Evolutionary conservation across 2,888 invertebrate species (phyloP).

Genomic region (Melanchra persicariae): DNA sequence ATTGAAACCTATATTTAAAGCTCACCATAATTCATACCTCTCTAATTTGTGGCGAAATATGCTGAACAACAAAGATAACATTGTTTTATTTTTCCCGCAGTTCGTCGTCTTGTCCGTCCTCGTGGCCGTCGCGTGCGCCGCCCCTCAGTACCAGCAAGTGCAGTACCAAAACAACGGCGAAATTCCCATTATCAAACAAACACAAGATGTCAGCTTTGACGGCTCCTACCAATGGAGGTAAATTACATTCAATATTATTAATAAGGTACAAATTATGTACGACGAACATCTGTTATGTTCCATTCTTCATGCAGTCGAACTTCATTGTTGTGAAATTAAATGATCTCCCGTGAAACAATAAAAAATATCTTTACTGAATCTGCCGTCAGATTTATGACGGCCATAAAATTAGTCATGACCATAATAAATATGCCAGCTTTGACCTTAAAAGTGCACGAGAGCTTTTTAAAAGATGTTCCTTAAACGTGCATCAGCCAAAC

Average conservation of each 20-base stretch:
- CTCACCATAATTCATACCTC: background rate
- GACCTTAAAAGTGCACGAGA: constrained; percentile 24
- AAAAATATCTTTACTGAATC: constrained; percentile 40
- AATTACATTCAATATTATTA: constrained; percentile 33
- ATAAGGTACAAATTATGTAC: constrained; percentile 7
- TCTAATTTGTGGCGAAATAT: constrained; percentile 16
- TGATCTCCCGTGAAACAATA: constrained; percentile 30
- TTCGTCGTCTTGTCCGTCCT: constrained; percentile 82
- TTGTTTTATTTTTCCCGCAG: constrained; percentile 72
- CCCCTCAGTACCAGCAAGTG: constrained; percentile 80
- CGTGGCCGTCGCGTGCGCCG: constrained; percentile 81
- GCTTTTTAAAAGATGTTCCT: constrained; percentile 26
- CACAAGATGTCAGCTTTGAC: constrained; percentile 90
- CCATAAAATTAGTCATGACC: constrained; percentile 33
- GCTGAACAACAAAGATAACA: constrained; percentile 12
- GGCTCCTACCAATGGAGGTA: constrained; percentile 92
- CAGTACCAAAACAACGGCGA: constrained; percentile 74
- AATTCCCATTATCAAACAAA: constrained; percentile 92
- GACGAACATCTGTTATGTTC: constrained; percentile 15
- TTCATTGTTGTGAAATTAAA: constrained; percentile 42
- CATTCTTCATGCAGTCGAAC: constrained; percentile 31
- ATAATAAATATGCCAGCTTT: constrained; percentile 43
- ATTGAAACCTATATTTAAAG: background rate
- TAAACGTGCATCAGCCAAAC: constrained; percentile 6
- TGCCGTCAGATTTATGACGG: constrained; percentile 35